A percentile compares a stretch with the other conserved stretches of the same genome.
phyloP scores from a whole-genome alignment of 2,888 invertebrate genomes.

The Drepanosiphum platanoidis region DNA sequence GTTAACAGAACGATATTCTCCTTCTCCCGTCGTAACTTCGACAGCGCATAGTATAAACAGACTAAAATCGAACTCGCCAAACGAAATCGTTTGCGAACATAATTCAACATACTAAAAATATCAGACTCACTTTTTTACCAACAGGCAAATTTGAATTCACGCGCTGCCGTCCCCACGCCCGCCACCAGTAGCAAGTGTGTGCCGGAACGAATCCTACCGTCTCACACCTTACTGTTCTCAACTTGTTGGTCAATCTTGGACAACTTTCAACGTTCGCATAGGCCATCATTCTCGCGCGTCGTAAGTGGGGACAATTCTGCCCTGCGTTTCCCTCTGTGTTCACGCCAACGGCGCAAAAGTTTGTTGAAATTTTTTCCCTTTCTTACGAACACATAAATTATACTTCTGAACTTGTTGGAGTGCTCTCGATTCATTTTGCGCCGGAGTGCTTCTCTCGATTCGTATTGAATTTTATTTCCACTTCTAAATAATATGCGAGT shows the following conservation, averaged over 20 bases:
- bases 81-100: too few species aligned
- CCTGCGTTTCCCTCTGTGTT: neutral
- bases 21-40: too few species aligned
- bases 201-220: too few species aligned
- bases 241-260: neutral
- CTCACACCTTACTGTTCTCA: neutral
- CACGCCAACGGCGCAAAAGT: neutral
- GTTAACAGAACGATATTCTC: too few species aligned
- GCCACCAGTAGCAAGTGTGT: too few species aligned
- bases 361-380: neutral
- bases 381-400: neutral
- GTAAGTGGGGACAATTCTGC: neutral
- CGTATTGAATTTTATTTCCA: neutral
- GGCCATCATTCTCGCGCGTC: neutral
- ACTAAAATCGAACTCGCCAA: too few species aligned
- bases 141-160: too few species aligned
- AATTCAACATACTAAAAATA: too few species aligned
- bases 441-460: too few species aligned
- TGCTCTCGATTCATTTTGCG: neutral
- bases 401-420: neutral
- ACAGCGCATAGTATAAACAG: too few species aligned
- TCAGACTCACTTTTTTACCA: too few species aligned
- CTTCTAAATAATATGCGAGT: neutral
- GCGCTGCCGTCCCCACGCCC: too few species aligned
- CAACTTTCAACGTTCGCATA: neutral